Percentiles rank a stretch among this genome's conserved stretches.
Evolutionary conservation across 2,113 vertebrate species (phyloP).

Genomic region (Chlamydotis undulata): DNA sequence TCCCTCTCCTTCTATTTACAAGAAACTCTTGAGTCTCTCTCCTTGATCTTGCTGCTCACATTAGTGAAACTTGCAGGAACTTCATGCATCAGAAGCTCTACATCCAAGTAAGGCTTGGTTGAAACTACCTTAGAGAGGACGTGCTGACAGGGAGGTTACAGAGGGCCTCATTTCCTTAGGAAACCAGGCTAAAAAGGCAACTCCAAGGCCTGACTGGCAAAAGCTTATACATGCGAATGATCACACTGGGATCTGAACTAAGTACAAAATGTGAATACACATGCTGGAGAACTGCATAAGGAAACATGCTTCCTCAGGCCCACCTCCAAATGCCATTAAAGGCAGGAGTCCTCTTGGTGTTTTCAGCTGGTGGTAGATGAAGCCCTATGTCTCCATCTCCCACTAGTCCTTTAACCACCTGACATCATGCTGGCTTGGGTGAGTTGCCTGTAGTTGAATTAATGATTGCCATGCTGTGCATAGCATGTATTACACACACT

Average conservation of each 20-base stretch:
- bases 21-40: background rate
- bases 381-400: background rate
- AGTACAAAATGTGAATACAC: background rate
- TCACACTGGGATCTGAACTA: background rate
- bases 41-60: background rate
- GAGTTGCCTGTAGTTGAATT: background rate
- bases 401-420: background rate
- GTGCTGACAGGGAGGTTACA: background rate
- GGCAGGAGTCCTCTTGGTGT: background rate
- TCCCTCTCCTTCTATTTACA: background rate
- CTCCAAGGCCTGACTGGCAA: background rate
- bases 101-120: background rate
- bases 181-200: background rate
- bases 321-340: background rate
- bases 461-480: background rate
- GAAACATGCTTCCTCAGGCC: background rate
- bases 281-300: background rate
- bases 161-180: background rate
- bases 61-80: background rate
- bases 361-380: background rate
- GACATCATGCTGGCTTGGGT: background rate
- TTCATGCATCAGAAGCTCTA: background rate
- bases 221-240: background rate
- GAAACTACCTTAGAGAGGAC: background rate
- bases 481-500: background rate